Percentiles rank a stretch among this genome's conserved stretches.
These are phyloP conservation scores for Nyctalus aviator DNA, from an alignment of 2,797 vertebrate genomes.

Conservation along the genomic window DNA sequence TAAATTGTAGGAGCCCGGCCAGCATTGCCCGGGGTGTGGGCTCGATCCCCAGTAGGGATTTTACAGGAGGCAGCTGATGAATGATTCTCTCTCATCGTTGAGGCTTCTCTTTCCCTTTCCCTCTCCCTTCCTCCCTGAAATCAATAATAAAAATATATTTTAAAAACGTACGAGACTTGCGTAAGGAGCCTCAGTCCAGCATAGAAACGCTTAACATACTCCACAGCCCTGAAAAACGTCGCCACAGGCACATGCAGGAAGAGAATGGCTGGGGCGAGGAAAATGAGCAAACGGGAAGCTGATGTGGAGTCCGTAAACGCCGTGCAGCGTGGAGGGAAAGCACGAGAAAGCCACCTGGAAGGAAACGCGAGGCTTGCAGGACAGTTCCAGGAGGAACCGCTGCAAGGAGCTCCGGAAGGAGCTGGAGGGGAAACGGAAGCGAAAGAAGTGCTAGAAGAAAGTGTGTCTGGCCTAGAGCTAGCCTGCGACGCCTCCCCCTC, in stretches of 20 bases:
- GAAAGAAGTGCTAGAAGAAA: background rate
- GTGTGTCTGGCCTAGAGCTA: background rate
- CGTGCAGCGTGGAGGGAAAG: accelerated
- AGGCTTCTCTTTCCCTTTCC: too few species aligned
- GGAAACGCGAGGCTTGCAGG: background rate
- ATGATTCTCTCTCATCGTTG: too few species aligned
- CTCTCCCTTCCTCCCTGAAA: too few species aligned
- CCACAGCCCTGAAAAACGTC: background rate
- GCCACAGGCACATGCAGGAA: background rate
- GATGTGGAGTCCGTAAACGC: background rate
- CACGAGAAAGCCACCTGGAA: too few species aligned
- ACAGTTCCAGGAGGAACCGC: background rate
- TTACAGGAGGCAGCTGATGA: too few species aligned
- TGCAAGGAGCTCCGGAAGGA: background rate
- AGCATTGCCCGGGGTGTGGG: too few species aligned
- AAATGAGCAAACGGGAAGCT: background rate
- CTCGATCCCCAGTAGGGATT: too few species aligned
- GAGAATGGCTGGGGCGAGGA: accelerated
- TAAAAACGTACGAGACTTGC: background rate
- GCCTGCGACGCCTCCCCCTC: too few species aligned
- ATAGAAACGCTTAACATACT: too few species aligned
- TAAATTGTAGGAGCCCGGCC: background rate
- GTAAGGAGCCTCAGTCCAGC: background rate
- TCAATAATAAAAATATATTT: too few species aligned
- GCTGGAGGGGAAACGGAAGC: background rate